A percentile compares a stretch with the other conserved stretches of the same genome.
Evolutionary conservation across 2,888 invertebrate species (phyloP).

Genomic region (Catonia carolina): DNA sequence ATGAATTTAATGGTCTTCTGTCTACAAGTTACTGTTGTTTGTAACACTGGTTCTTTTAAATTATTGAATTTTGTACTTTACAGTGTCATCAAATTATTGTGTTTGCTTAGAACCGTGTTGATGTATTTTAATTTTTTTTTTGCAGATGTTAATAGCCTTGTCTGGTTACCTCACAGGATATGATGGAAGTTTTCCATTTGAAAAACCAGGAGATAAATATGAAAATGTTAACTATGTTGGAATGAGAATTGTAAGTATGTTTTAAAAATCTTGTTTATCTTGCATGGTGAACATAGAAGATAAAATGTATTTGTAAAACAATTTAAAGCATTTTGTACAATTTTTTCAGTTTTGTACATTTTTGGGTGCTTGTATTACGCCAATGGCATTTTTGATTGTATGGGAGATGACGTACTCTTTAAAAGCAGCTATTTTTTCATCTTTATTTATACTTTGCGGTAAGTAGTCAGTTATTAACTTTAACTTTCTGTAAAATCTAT

Average conservation of each 20-base stretch:
- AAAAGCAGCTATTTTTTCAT: conserved; percentile 70
- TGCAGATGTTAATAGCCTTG: conserved; percentile 87
- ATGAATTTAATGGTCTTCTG: too few relatives aligned
- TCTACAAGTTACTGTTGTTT: too few relatives aligned
- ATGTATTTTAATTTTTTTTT: too few relatives aligned
- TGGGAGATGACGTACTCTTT: conserved; percentile 84
- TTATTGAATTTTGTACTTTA: too few relatives aligned
- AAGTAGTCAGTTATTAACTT: conserved; percentile 36
- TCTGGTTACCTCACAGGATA: conserved; percentile 90
- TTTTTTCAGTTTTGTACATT: conserved; percentile 87
- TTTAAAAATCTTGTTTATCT: too few relatives aligned
- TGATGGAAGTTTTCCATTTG: conserved; percentile 89
- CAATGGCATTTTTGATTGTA: conserved; percentile 76
- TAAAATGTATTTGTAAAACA: too few relatives aligned
- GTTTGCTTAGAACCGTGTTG: too few relatives aligned
- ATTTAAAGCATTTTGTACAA: too few relatives aligned
- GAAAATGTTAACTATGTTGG: conserved; percentile 81
- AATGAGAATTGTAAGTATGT: conserved; percentile 80
- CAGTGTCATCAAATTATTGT: too few relatives aligned
- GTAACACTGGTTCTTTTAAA: too few relatives aligned
- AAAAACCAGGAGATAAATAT: conserved; percentile 93
- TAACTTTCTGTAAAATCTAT: neutral
- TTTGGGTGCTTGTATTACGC: conserved; percentile 78
- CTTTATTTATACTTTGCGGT: conserved; percentile 81
- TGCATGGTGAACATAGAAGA: too few relatives aligned